Conservation (phyloP, 2,113 vertebrate genomes). For the Electrona antarctica region DNA sequence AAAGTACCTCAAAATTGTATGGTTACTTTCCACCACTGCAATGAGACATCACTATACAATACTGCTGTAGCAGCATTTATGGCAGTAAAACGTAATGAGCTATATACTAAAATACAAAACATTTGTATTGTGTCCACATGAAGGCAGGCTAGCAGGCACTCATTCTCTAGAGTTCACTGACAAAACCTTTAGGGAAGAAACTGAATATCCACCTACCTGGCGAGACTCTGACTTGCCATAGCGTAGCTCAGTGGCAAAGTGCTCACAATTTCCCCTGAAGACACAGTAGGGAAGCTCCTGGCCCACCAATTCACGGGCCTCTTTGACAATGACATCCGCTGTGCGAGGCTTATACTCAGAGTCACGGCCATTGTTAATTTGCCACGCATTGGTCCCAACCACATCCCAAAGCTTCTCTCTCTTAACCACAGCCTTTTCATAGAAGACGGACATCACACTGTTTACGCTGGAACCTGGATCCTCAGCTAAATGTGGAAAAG, state of each 20-base stretch:
- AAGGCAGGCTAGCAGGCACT: no score
- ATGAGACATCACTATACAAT: no score
- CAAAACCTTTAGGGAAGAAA: no score
- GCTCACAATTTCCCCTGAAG: constrained; percentile 78
- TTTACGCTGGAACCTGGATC: constrained; percentile 41
- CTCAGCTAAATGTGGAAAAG: constrained; percentile 65
- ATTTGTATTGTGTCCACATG: no score
- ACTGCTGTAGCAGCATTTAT: no score
- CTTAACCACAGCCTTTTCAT: constrained; percentile 79
- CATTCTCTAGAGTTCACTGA: no score
- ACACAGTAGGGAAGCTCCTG: constrained; percentile 62
- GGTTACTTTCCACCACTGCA: no score
- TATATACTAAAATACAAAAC: no score
- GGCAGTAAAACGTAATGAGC: no score
- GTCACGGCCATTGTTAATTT: constrained; percentile 80
- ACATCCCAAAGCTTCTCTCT: constrained; percentile 75
- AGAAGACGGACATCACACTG: constrained; percentile 81
- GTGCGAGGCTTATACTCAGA: constrained; percentile 48
- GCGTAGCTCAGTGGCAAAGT: constrained; percentile 81
- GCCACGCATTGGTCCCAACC: constrained; percentile 59
- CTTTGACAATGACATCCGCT: constrained; percentile 52
- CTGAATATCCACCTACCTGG: constrained; percentile 73
- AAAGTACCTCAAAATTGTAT: no score
- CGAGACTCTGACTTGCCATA: constrained; percentile 80
- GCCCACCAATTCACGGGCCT: constrained; percentile 62